phyloP scores from a whole-genome alignment of 2,113 vertebrate species.

The Psilopogon haemacephalus region DNA sequence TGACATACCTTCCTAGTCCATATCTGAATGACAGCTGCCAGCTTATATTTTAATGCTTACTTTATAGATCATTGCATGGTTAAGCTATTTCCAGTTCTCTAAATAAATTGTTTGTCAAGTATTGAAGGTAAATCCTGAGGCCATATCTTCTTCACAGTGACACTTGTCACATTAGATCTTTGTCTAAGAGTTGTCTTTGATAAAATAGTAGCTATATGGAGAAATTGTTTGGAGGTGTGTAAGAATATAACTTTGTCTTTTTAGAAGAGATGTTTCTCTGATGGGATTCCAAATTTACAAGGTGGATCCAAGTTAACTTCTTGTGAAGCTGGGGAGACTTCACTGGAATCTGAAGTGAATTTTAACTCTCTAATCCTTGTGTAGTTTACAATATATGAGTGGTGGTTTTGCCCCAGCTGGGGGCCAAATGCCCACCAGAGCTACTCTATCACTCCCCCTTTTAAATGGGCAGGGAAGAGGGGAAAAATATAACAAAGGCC shows the following conservation, averaged over 20 bases:
- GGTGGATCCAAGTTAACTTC: neutral
- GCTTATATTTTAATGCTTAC: neutral
- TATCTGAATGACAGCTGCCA: constrained; percentile 1
- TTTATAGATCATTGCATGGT: neutral
- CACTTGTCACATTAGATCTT: neutral
- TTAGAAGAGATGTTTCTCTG: neutral
- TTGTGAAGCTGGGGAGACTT: neutral
- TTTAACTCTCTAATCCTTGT: neutral
- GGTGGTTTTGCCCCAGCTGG: too few species aligned
- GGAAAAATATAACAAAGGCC: too few species aligned
- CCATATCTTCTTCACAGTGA: neutral
- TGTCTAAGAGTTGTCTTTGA: neutral
- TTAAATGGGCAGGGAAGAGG: too few species aligned
- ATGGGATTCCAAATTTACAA: neutral
- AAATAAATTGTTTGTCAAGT: neutral
- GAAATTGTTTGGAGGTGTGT: neutral
- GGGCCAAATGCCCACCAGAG: too few species aligned
- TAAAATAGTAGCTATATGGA: neutral
- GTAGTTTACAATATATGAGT: neutral
- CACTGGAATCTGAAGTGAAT: neutral
- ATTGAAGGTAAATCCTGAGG: neutral
- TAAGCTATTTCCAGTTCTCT: neutral
- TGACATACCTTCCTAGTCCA: neutral
- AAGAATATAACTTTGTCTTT: neutral
- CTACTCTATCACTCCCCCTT: too few species aligned